Evolutionary conservation across 2,113 vertebrate genomes (phyloP).

Genomic region (Pangasianodon gigas): DNA sequence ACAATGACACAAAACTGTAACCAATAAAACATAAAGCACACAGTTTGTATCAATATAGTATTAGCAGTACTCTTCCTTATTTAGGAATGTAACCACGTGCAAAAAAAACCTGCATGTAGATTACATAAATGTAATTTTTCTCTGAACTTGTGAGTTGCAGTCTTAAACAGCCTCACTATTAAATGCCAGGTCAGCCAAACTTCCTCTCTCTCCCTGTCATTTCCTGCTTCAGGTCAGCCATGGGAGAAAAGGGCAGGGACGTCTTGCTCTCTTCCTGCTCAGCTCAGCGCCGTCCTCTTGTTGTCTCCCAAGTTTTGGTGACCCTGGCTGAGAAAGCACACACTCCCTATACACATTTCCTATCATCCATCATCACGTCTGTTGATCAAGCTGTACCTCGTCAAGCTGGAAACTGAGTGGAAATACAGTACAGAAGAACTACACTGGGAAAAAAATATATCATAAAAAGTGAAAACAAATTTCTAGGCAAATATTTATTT

Average conservation of each 20-base stretch:
- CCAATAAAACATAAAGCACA: neutral
- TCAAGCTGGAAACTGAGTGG: neutral
- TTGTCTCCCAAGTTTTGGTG: slow-evolving; percentile 5
- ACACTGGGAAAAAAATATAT: neutral
- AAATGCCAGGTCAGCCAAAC: slow-evolving; percentile 50
- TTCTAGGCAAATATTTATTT: neutral
- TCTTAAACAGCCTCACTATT: slow-evolving; percentile 7
- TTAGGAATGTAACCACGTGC: neutral
- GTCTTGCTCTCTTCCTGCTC: slow-evolving; percentile 20
- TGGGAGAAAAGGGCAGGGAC: slow-evolving; percentile 29
- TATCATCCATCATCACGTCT: neutral
- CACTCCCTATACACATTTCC: neutral
- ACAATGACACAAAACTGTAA: neutral
- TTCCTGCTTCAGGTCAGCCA: slow-evolving; percentile 57
- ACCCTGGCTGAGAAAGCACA: neutral
- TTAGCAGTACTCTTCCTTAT: neutral
- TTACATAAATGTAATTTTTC: neutral
- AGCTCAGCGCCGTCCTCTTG: slow-evolving; percentile 8
- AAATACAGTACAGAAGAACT: neutral
- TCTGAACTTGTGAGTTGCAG: neutral
- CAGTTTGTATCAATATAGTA: neutral
- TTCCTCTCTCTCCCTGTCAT: slow-evolving; percentile 62
- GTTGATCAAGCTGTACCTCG: neutral
- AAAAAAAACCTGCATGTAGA: too few species aligned
- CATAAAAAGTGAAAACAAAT: neutral